Percentiles rank a stretch among this genome's conserved stretches.
Evolutionary conservation across 2,888 invertebrate species (phyloP).

Genomic region (Cyclophora punctaria): DNA sequence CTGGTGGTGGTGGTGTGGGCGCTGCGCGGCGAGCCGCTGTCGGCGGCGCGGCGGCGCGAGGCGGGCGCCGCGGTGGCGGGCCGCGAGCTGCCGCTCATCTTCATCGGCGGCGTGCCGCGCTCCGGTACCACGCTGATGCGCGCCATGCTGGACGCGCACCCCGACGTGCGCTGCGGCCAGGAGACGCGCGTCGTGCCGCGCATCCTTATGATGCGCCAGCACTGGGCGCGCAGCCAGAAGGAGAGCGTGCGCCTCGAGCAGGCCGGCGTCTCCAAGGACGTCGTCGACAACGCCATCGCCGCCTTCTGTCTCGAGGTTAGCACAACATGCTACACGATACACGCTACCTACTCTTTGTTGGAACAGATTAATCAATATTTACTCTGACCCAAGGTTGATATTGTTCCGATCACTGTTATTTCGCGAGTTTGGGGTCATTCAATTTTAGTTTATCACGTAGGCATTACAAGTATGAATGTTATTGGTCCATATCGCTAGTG

Average conservation of each 20-base stretch:
- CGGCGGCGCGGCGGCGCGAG: constrained; percentile 22
- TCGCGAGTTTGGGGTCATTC: too few species aligned
- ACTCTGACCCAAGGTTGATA: too few species aligned
- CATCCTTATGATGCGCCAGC: constrained; percentile 94
- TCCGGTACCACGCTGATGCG: constrained; percentile 98
- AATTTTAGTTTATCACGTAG: too few species aligned
- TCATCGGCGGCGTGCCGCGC: constrained; percentile 98
- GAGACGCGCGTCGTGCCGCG: constrained; percentile 98
- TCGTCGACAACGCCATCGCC: constrained; percentile 95
- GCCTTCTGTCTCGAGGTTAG: constrained; percentile 94
- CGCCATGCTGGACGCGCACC: constrained; percentile 98
- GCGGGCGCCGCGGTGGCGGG: constrained; percentile 70
- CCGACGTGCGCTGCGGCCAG: constrained; percentile 96
- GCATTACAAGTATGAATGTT: too few species aligned
- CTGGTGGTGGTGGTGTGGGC: constrained; percentile 23
- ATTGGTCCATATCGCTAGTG: too few species aligned
- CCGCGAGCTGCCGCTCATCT: constrained; percentile 93
- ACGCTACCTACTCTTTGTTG: too few species aligned
- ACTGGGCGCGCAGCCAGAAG: constrained; percentile 96
- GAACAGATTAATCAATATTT: too few species aligned
- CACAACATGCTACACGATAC: not conserved
- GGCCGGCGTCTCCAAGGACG: constrained; percentile 93
- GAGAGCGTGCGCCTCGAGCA: constrained; percentile 92
- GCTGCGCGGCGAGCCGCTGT: constrained; percentile 29
- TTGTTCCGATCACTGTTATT: too few species aligned